Conservation (phyloP, 2,888 invertebrate species). For the Apodemia hepburni region DNA sequence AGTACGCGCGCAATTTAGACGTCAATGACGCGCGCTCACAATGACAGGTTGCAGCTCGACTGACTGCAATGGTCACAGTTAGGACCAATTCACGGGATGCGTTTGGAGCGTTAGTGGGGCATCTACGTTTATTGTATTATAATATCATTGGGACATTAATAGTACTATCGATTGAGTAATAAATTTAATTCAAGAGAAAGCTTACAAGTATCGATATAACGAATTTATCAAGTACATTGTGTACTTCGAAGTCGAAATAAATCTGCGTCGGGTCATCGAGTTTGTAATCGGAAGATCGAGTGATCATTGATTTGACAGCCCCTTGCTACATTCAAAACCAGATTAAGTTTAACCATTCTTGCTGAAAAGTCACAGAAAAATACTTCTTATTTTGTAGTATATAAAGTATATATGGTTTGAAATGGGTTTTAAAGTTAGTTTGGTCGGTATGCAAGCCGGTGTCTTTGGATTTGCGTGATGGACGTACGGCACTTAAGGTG, state of each 20-base stretch:
- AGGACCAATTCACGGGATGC: too few relatives aligned
- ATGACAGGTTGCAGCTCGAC: too few relatives aligned
- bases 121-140: too few relatives aligned
- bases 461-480: slow-evolving; percentile 34
- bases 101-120: too few relatives aligned
- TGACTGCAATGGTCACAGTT: too few relatives aligned
- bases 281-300: slow-evolving; percentile 33
- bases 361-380: background rate
- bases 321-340: slow-evolving; percentile 30
- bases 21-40: too few relatives aligned
- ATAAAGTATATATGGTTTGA: slow-evolving; percentile 15
- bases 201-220: background rate
- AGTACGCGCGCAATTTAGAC: too few relatives aligned
- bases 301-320: slow-evolving; percentile 42
- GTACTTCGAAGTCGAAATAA: slow-evolving; percentile 29
- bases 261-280: slow-evolving; percentile 35
- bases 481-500: slow-evolving; percentile 34
- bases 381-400: slow-evolving; percentile 14
- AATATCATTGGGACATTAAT: too few relatives aligned
- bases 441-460: slow-evolving; percentile 31
- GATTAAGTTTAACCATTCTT: background rate
- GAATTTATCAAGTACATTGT: slow-evolving; percentile 22
- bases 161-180: slow-evolving; percentile 4
- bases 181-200: slow-evolving; percentile 13
- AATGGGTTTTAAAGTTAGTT: slow-evolving; percentile 3